Evolutionary conservation across 2,113 vertebrate genomes (phyloP).

Genomic region (Xiphophorus hellerii): DNA sequence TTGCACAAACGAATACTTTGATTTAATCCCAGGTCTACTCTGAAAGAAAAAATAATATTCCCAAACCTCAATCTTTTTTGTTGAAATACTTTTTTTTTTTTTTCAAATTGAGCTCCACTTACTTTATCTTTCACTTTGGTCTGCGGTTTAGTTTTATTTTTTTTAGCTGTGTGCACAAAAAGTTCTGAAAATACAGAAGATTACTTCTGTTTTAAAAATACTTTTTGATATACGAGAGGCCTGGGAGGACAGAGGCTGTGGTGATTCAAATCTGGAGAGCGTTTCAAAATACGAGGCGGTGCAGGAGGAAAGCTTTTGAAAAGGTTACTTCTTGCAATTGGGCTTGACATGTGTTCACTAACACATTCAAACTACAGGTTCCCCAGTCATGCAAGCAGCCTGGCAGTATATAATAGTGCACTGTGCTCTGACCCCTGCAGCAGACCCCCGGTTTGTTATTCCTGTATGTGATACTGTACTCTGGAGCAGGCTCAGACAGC

Average conservation of each 20-base stretch:
- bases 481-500: conserved; percentile 55
- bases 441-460: conserved; percentile 77
- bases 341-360: conserved; percentile 61
- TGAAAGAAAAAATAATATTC: background rate
- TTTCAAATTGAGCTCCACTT: background rate
- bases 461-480: conserved; percentile 76
- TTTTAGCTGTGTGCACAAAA: conserved; percentile 36
- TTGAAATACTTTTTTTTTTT: conserved; percentile 25
- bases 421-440: conserved; percentile 70
- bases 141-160: conserved; percentile 51
- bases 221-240: conserved; percentile 75
- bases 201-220: conserved; percentile 65
- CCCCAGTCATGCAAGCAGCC: conserved; percentile 58
- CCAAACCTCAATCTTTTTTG: conserved; percentile 8
- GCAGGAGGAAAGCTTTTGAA: conserved; percentile 54
- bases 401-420: conserved; percentile 68
- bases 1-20: conserved; percentile 3
- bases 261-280: conserved; percentile 54
- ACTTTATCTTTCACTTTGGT: conserved; percentile 42
- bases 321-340: conserved; percentile 57
- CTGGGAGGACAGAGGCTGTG: conserved; percentile 48
- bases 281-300: conserved; percentile 68
- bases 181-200: conserved; percentile 49
- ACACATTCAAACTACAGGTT: conserved; percentile 56
- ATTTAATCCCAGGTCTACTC: background rate